Conservation (phyloP, 2,113 vertebrate species). For the Lipophrys pholis region DNA sequence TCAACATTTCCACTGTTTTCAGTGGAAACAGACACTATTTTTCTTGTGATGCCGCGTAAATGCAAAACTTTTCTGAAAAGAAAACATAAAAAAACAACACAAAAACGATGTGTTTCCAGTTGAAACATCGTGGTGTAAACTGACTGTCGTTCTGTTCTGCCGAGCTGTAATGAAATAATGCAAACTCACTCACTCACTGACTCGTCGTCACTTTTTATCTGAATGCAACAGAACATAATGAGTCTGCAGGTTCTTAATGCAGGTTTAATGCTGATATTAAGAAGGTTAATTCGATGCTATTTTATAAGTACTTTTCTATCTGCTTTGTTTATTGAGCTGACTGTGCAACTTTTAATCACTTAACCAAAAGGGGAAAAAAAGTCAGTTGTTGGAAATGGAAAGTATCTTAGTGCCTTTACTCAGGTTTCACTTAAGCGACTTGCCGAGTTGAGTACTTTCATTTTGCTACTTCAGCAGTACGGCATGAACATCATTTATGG, state of each 20-base stretch:
- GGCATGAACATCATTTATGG: neutral
- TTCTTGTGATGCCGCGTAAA: too few relatives aligned
- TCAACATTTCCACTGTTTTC: too few relatives aligned
- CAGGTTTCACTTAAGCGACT: neutral
- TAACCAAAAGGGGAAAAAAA: conserved; percentile 13
- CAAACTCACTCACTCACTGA: conserved; percentile 31
- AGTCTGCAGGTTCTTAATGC: conserved; percentile 38
- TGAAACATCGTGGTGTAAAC: conserved; percentile 8
- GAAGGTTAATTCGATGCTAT: conserved; percentile 16
- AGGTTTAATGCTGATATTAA: conserved; percentile 32
- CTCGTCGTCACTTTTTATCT: conserved; percentile 3
- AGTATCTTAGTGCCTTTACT: neutral
- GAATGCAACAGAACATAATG: conserved; percentile 30
- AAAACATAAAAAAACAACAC: too few relatives aligned
- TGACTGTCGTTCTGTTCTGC: conserved; percentile 18
- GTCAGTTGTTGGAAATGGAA: neutral
- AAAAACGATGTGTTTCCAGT: too few relatives aligned
- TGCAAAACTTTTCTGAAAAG: too few relatives aligned
- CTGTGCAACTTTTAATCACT: conserved; percentile 32
- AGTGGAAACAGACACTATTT: too few relatives aligned
- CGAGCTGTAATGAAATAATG: conserved; percentile 48
- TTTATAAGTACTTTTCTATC: conserved; percentile 8
- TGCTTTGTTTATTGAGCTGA: conserved; percentile 33
- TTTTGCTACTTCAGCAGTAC: neutral
- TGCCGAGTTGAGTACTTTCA: neutral